Conservation (phyloP, 2,113 vertebrate genomes). For the Psittacus erithacus region DNA sequence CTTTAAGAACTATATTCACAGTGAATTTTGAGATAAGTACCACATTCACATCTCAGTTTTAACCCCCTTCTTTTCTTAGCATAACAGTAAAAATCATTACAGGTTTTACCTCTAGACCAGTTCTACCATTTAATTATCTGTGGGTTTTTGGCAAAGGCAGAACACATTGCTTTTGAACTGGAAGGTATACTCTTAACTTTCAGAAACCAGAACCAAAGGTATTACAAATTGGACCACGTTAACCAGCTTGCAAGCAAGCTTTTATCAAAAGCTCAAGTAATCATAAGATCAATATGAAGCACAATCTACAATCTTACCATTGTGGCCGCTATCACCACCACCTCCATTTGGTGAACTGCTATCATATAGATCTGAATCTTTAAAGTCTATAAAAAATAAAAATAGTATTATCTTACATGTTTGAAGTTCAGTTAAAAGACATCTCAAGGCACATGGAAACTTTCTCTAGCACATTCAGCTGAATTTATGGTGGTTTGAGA, state of each 20-base stretch:
- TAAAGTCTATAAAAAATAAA: constrained; percentile 10
- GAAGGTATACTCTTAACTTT: neutral
- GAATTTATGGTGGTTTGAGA: neutral
- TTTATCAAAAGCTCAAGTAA: neutral
- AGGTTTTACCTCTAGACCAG: neutral
- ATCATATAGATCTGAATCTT: constrained; percentile 13
- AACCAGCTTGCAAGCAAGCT: neutral
- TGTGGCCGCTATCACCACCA: neutral
- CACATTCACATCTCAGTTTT: neutral
- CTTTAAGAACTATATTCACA: neutral
- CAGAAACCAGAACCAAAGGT: neutral
- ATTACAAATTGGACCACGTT: neutral
- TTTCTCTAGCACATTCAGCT: neutral
- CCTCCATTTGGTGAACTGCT: neutral
- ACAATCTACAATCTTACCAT: constrained; percentile 11
- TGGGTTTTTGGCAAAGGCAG: accelerated
- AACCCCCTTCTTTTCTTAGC: neutral
- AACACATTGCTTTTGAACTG: neutral
- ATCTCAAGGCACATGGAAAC: neutral
- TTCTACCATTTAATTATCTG: neutral
- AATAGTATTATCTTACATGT: neutral
- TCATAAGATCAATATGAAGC: neutral
- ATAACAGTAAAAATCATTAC: neutral
- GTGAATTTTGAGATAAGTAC: neutral
- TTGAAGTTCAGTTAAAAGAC: neutral